These are phyloP conservation scores for Xerus inauris DNA, from an alignment of 2,113 vertebrate genomes.

Conservation along the genomic window DNA sequence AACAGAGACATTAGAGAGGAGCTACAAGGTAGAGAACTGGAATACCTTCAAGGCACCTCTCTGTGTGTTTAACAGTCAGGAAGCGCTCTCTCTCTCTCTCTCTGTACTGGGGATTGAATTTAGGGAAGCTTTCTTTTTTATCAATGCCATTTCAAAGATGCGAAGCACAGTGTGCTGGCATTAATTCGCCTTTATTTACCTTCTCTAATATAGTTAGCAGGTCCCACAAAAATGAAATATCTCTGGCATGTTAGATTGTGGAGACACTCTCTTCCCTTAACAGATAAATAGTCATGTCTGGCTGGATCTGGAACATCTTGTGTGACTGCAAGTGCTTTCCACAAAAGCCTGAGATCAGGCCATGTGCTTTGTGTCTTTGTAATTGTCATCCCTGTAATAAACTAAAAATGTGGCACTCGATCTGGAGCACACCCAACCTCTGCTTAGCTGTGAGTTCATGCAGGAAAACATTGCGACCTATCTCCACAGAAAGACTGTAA, in stretches of 20 bases:
- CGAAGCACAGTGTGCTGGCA: neutral
- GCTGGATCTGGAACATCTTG: constrained; percentile 13
- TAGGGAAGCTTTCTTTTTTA: neutral
- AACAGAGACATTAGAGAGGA: neutral
- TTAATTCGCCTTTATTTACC: neutral
- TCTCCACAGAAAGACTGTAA: neutral
- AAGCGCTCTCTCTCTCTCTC: too few species aligned
- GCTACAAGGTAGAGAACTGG: neutral
- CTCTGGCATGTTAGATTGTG: neutral
- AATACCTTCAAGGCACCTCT: neutral
- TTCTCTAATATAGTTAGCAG: neutral
- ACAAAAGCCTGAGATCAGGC: constrained; percentile 39
- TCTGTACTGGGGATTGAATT: too few species aligned
- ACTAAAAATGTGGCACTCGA: constrained; percentile 12
- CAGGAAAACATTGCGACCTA: constrained; percentile 24
- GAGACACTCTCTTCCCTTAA: neutral
- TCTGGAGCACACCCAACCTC: constrained; percentile 37
- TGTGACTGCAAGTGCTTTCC: neutral
- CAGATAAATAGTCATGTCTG: neutral
- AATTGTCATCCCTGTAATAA: constrained; percentile 32
- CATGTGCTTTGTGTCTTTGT: constrained; percentile 49
- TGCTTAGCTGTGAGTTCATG: constrained; percentile 11
- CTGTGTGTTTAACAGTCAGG: neutral
- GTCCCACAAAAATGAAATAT: neutral
- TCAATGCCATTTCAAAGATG: neutral